Evolutionary conservation across 2,113 vertebrate species (phyloP).

Genomic region (Dipodomys merriami): DNA sequence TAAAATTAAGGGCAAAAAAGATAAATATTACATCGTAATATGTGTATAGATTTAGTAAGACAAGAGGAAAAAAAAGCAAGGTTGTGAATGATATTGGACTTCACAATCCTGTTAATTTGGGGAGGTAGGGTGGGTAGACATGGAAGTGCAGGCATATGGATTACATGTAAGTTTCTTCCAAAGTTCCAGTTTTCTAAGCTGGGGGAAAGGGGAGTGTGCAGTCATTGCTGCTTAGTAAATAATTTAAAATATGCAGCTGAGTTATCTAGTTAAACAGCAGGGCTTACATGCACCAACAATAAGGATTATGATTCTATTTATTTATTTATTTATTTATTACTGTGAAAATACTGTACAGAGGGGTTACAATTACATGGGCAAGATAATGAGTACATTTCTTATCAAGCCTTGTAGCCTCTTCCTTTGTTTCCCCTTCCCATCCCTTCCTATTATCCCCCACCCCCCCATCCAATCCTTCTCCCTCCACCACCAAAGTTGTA

Average conservation of each 20-base stretch:
- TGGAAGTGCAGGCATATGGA: too few relatives aligned
- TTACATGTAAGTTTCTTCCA: not conserved
- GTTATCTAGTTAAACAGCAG: not conserved
- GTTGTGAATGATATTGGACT: not conserved
- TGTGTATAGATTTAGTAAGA: not conserved
- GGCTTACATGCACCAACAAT: not conserved
- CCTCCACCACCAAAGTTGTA: too few relatives aligned
- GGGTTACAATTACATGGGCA: too few relatives aligned
- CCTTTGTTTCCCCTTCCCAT: too few relatives aligned
- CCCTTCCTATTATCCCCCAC: too few relatives aligned
- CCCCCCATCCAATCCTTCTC: too few relatives aligned
- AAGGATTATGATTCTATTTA: too few relatives aligned
- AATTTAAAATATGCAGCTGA: not conserved
- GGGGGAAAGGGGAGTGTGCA: not conserved
- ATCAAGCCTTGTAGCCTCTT: too few relatives aligned
- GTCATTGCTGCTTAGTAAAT: not conserved
- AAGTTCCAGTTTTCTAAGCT: not conserved
- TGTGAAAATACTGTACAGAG: too few relatives aligned
- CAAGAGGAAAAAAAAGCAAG: not conserved
- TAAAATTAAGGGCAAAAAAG: not conserved
- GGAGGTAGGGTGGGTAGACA: not conserved
- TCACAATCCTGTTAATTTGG: not conserved
- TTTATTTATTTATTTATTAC: too few relatives aligned
- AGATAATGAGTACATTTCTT: too few relatives aligned
- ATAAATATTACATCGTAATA: not conserved